Percentiles rank a stretch among this genome's conserved stretches.
Conservation (phyloP, 2,113 vertebrate species). For the Genyomyrus donnyi region DNA sequence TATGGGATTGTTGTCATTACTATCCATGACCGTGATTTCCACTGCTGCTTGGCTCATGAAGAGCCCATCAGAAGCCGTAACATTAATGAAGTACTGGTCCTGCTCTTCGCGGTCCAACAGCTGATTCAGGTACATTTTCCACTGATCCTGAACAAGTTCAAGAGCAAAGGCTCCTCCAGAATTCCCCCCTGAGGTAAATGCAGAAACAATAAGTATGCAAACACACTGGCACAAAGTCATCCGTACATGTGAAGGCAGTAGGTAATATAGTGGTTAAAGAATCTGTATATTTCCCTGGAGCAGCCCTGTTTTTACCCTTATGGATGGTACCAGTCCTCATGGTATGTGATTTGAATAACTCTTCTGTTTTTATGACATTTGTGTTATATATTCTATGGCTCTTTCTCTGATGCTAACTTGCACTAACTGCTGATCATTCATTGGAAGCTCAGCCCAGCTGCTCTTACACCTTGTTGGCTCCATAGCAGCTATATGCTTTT, state of each 20-base stretch:
- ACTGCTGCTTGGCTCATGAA: constrained; percentile 78
- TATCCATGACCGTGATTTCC: constrained; percentile 82
- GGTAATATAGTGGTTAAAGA: not conserved
- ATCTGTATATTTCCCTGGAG: not conserved
- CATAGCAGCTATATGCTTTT: too few relatives aligned
- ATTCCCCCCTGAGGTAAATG: constrained; percentile 69
- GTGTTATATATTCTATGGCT: too few relatives aligned
- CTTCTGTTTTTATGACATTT: too few relatives aligned
- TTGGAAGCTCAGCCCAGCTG: too few relatives aligned
- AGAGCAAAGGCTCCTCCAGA: constrained; percentile 80
- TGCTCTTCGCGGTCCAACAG: constrained; percentile 88
- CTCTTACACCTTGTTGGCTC: too few relatives aligned
- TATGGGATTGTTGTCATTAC: constrained; percentile 89
- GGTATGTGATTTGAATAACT: not conserved
- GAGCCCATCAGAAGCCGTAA: constrained; percentile 87
- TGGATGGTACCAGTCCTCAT: not conserved
- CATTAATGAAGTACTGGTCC: constrained; percentile 84
- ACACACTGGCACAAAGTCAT: not conserved
- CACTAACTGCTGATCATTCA: too few relatives aligned
- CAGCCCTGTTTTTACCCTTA: not conserved
- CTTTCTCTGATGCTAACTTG: too few relatives aligned
- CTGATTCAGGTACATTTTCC: constrained; percentile 89
- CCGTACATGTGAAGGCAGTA: not conserved
- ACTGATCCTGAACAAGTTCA: constrained; percentile 82
- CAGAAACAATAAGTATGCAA: not conserved